phyloP scores from a whole-genome alignment of 2,888 invertebrate species.

The Drosophila ustulata region DNA sequence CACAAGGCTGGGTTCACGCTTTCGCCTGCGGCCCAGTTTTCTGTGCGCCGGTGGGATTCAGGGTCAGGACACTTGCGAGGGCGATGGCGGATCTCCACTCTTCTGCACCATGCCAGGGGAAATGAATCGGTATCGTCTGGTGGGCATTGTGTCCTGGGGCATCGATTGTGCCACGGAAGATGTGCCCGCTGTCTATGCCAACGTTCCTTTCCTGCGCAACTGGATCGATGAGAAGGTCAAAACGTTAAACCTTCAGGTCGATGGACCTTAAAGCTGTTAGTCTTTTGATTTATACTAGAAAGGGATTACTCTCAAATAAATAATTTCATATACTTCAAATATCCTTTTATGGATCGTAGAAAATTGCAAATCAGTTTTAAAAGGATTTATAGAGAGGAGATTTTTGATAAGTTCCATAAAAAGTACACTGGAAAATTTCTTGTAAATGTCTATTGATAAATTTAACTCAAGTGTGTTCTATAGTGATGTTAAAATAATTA shows the following conservation, averaged over 20 bases:
- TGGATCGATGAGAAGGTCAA: constrained; percentile 88
- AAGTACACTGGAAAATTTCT: no score
- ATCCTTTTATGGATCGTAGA: no score
- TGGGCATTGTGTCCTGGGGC: constrained; percentile 88
- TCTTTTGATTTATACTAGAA: not conserved
- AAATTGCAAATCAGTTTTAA: no score
- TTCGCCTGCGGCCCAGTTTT: constrained; percentile 89
- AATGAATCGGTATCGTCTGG: constrained; percentile 63
- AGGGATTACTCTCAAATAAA: not conserved
- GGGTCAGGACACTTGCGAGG: constrained; percentile 85
- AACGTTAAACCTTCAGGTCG: constrained; percentile 42
- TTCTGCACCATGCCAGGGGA: constrained; percentile 87
- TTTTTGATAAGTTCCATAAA: no score
- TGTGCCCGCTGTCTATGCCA: constrained; percentile 90
- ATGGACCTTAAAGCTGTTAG: not conserved
- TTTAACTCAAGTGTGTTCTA: not conserved
- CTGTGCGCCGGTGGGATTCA: constrained; percentile 91
- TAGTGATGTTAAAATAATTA: not conserved
- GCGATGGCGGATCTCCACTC: constrained; percentile 91
- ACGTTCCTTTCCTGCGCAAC: constrained; percentile 87
- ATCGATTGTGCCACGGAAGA: constrained; percentile 89
- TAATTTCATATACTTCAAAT: not conserved
- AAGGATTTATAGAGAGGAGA: no score
- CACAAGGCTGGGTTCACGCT: constrained; percentile 88
- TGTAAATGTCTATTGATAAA: no score